Percentiles rank a stretch among this genome's conserved stretches.
phyloP scores from a whole-genome alignment of 1,140 invertebrate species.

The Hypothenemus hampei region DNA sequence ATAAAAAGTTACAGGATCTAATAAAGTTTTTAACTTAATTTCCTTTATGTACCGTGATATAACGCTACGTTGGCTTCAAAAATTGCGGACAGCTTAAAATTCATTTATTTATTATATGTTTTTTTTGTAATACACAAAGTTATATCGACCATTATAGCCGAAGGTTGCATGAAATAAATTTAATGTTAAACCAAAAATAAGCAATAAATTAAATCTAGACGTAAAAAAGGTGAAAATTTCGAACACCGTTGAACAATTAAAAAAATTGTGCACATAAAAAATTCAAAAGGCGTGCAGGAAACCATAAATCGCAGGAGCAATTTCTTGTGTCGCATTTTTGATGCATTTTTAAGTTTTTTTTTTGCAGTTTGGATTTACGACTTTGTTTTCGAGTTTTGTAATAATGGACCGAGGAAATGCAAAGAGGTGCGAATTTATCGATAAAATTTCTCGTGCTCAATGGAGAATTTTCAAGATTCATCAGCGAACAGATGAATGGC shows the following conservation, averaged over 20 bases:
- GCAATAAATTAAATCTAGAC: too few species aligned
- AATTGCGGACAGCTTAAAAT: too few species aligned
- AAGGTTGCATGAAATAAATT: too few species aligned
- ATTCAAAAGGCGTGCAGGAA: constrained; percentile 10
- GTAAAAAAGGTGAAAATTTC: background rate
- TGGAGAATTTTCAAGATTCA: background rate
- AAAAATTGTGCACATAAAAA: constrained; percentile 4
- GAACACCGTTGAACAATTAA: constrained; percentile 1
- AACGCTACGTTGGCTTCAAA: too few species aligned
- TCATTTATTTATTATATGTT: too few species aligned
- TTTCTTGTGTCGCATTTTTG: constrained; percentile 18
- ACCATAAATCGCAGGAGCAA: constrained; percentile 11
- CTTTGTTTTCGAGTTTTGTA: constrained; percentile 2
- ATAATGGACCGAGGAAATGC: constrained; percentile 3
- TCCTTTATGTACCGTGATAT: too few species aligned
- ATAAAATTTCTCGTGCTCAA: background rate
- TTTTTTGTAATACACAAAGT: too few species aligned
- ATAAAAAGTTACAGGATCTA: too few species aligned
- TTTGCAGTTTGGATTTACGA: constrained; percentile 1
- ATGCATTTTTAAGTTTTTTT: constrained; percentile 7
- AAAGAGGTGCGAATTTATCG: constrained; percentile 9
- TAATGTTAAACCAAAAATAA: too few species aligned
- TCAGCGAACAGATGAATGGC: background rate
- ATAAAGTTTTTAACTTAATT: too few species aligned
- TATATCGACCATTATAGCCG: too few species aligned